Evolutionary conservation across 2,113 vertebrate species (phyloP).

Genomic region (Arothron firmamentum): DNA sequence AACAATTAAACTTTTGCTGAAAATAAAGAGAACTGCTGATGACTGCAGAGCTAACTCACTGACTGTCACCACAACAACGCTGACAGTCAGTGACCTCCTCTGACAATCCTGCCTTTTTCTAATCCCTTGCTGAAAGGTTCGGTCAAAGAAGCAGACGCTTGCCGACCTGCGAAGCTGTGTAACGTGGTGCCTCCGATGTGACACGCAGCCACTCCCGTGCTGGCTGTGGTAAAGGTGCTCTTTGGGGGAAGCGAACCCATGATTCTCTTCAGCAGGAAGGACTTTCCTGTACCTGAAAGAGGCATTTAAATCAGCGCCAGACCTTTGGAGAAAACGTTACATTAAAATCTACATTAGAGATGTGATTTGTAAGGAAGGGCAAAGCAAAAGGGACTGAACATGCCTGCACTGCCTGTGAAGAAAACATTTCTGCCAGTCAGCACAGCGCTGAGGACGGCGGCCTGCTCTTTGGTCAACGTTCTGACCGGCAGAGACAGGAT

Average conservation of each 20-base stretch:
- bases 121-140: no score
- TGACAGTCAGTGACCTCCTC: no score
- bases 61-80: no score
- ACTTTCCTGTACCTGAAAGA: slow-evolving; percentile 91
- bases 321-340: background rate
- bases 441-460: slow-evolving; percentile 80
- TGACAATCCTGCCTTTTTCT: no score
- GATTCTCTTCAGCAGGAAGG: slow-evolving; percentile 90
- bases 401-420: slow-evolving; percentile 94
- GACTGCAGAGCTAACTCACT: no score
- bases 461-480: slow-evolving; percentile 85
- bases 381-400: background rate
- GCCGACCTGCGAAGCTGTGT: slow-evolving; percentile 88
- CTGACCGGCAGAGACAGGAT: slow-evolving; percentile 65
- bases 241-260: slow-evolving; percentile 90
- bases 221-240: slow-evolving; percentile 90
- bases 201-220: slow-evolving; percentile 93
- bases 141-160: no score
- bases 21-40: no score
- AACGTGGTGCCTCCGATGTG: slow-evolving; percentile 93
- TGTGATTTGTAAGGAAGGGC: background rate
- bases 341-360: background rate
- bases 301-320: background rate
- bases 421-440: slow-evolving; percentile 88
- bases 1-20: no score